phyloP scores from a whole-genome alignment of 2,888 invertebrate genomes.

The Tipula unca region DNA sequence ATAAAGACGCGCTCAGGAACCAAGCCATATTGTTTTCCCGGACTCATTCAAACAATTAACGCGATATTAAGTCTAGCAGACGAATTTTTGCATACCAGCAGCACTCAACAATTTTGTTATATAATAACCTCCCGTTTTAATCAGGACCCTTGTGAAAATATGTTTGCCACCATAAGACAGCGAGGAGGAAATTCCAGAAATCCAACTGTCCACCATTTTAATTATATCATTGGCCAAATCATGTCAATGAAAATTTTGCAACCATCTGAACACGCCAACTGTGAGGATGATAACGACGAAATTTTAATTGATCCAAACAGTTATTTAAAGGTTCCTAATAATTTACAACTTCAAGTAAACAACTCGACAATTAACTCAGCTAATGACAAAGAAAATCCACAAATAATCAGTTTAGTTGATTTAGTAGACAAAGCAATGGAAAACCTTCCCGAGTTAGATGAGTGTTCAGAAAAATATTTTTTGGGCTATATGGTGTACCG shows the following conservation, averaged over 20 bases:
- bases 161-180: not conserved
- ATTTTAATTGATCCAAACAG: not conserved
- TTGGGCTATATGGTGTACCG: not conserved
- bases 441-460: not conserved
- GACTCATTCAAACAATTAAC: not conserved
- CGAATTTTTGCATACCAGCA: too few relatives aligned
- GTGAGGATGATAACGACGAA: not conserved
- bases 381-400: not conserved
- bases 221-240: not conserved
- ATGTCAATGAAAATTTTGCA: not conserved
- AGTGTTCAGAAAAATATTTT: not conserved
- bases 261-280: not conserved
- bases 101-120: too few relatives aligned
- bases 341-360: not conserved
- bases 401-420: not conserved
- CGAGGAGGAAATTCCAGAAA: too few relatives aligned
- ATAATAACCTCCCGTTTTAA: too few relatives aligned
- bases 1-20: too few relatives aligned
- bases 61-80: not conserved
- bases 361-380: not conserved
- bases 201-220: too few relatives aligned
- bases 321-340: not conserved
- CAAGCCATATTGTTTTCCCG: not conserved
- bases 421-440: not conserved
- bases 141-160: too few relatives aligned